Percentiles rank a stretch among this genome's conserved stretches.
phyloP scores from a whole-genome alignment of 2,888 invertebrate species.

The Melipona beecheii region DNA sequence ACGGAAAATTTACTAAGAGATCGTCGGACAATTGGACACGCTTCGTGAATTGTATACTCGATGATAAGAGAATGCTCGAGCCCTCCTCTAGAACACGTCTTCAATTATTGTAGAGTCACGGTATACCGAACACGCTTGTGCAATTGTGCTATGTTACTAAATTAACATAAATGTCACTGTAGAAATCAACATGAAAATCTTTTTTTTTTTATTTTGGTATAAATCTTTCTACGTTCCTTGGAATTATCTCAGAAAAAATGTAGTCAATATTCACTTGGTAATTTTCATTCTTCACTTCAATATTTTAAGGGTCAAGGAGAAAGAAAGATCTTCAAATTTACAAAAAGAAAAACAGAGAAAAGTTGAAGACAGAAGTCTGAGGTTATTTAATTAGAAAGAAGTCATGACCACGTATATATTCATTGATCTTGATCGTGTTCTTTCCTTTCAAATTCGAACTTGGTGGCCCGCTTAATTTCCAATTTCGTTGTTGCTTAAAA shows the following conservation, averaged over 20 bases:
- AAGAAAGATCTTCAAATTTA: neutral
- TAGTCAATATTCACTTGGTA: neutral
- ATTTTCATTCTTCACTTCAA: neutral
- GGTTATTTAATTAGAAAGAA: neutral
- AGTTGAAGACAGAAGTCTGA: too few relatives aligned
- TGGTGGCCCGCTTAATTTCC: conserved; percentile 12
- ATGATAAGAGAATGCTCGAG: neutral
- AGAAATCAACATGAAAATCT: too few relatives aligned
- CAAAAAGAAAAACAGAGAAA: neutral
- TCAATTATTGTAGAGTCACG: conserved; percentile 36
- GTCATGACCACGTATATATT: neutral
- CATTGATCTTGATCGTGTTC: conserved; percentile 55
- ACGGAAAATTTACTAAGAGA: conserved; percentile 34
- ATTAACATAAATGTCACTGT: neutral
- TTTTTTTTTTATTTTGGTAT: neutral
- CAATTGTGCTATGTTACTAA: neutral
- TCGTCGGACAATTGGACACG: conserved; percentile 34
- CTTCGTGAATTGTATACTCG: conserved; percentile 23
- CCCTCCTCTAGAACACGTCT: neutral
- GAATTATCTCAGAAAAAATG: neutral
- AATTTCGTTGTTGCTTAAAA: conserved; percentile 56
- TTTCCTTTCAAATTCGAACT: conserved; percentile 24
- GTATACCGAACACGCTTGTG: neutral
- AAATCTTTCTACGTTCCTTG: neutral
- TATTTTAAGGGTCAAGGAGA: neutral